Conservation (phyloP, 2,888 invertebrate genomes). For the Cryptocephalus moraei region DNA sequence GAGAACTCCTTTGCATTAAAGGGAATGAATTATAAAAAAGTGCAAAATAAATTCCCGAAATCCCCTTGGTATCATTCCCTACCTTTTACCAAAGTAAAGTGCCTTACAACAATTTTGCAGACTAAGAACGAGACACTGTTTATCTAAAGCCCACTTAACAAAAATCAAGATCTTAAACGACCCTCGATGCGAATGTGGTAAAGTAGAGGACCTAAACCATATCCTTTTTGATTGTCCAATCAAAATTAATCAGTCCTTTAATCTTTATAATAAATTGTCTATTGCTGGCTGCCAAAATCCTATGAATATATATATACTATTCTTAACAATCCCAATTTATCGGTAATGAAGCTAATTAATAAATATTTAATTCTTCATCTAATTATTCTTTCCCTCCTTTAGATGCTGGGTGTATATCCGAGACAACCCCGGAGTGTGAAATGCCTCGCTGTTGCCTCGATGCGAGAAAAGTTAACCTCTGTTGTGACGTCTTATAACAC, state of each 20-base stretch:
- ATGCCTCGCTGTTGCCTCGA: too few relatives aligned
- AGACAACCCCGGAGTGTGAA: too few relatives aligned
- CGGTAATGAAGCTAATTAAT: neutral
- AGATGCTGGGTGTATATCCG: too few relatives aligned
- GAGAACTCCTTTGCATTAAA: too few relatives aligned
- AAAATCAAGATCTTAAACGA: neutral
- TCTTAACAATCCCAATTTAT: neutral
- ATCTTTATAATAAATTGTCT: too few relatives aligned
- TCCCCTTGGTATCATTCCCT: neutral
- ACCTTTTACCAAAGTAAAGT: neutral
- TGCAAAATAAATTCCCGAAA: too few relatives aligned
- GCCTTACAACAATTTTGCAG: neutral
- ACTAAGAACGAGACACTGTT: neutral
- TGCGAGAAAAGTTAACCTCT: too few relatives aligned
- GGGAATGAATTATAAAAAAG: too few relatives aligned
- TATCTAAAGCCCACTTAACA: neutral
- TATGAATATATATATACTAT: neutral
- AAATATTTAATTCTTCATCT: neutral
- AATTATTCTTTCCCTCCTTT: too few relatives aligned
- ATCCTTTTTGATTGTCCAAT: neutral
- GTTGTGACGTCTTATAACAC: too few relatives aligned
- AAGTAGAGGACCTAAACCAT: neutral
- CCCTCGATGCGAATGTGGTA: neutral
- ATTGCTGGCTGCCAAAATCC: neutral
- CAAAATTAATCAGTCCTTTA: too few relatives aligned